Conservation (phyloP, 2,113 vertebrate genomes). For the Seriola rivoliana region DNA sequence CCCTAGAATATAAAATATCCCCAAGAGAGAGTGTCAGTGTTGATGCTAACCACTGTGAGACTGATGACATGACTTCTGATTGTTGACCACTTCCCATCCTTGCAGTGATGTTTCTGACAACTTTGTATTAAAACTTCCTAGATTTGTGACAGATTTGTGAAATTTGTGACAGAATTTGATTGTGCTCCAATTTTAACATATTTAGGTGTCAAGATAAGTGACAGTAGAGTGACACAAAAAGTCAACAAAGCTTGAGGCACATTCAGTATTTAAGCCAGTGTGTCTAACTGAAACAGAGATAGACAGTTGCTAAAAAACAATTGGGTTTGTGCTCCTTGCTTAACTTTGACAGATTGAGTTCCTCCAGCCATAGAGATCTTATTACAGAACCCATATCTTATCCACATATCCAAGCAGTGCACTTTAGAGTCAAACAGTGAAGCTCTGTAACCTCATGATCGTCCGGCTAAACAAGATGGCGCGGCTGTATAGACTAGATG, state of each 20-base stretch:
- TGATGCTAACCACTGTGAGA: constrained; percentile 57
- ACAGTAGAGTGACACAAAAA: constrained; percentile 37
- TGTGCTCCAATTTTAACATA: not conserved
- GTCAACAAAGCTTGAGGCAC: constrained; percentile 21
- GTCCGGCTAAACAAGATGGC: constrained; percentile 13
- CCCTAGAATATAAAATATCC: constrained; percentile 54
- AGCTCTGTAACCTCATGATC: constrained; percentile 8
- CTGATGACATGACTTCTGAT: constrained; percentile 31
- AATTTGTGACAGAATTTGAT: constrained; percentile 41
- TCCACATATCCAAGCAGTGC: constrained; percentile 19
- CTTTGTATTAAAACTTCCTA: constrained; percentile 26
- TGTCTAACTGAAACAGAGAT: constrained; percentile 9
- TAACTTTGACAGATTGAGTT: constrained; percentile 42
- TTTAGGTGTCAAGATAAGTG: constrained; percentile 32
- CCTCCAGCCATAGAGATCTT: constrained; percentile 26
- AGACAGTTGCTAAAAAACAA: constrained; percentile 30
- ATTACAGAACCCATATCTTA: constrained; percentile 44
- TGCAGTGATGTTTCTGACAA: constrained; percentile 39
- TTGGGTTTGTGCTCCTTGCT: constrained; percentile 15
- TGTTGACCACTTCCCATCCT: constrained; percentile 45
- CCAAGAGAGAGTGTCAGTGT: constrained; percentile 52
- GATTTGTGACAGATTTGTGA: constrained; percentile 24
- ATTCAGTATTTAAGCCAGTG: constrained; percentile 19
- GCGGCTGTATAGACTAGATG: not conserved
- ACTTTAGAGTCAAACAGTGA: constrained; percentile 30